Conservation (phyloP, 2,797 vertebrate species). For the Triplophysa bombifrons region DNA sequence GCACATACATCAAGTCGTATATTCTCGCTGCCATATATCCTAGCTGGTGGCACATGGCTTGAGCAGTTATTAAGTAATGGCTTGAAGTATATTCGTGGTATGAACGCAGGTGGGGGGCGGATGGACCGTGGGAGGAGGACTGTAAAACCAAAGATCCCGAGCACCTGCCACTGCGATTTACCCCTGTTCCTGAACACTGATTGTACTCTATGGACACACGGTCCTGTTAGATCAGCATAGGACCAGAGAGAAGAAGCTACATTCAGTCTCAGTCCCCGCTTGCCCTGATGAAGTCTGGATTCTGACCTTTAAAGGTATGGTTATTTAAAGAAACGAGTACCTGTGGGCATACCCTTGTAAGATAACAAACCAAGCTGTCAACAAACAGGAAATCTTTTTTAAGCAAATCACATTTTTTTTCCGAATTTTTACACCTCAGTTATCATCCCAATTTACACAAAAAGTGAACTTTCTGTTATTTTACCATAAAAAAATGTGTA, state of each 20-base stretch:
- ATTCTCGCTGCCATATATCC: constrained; percentile 45
- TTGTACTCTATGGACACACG: not conserved
- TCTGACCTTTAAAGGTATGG: constrained; percentile 34
- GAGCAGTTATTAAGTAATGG: constrained; percentile 56
- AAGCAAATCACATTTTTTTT: not conserved
- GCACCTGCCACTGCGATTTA: constrained; percentile 24
- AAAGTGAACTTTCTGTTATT: too few relatives aligned
- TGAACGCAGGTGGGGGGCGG: not conserved
- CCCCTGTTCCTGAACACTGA: constrained; percentile 4
- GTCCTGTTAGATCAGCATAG: constrained; percentile 30
- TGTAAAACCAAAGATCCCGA: not conserved
- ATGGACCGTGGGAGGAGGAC: not conserved
- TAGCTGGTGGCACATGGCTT: constrained; percentile 23
- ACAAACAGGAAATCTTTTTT: not conserved
- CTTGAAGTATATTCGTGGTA: constrained; percentile 10
- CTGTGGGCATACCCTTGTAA: not conserved
- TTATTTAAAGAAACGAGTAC: constrained; percentile 20
- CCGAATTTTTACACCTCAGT: too few relatives aligned
- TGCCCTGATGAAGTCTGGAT: not conserved
- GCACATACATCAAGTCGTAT: constrained; percentile 26
- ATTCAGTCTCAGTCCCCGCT: not conserved
- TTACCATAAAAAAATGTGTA: too few relatives aligned
- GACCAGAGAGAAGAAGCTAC: constrained; percentile 13
- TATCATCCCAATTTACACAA: too few relatives aligned
- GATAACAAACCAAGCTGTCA: constrained; percentile 15